phyloP scores from a whole-genome alignment of 2,113 vertebrate species.

The Meriones unguiculatus region DNA sequence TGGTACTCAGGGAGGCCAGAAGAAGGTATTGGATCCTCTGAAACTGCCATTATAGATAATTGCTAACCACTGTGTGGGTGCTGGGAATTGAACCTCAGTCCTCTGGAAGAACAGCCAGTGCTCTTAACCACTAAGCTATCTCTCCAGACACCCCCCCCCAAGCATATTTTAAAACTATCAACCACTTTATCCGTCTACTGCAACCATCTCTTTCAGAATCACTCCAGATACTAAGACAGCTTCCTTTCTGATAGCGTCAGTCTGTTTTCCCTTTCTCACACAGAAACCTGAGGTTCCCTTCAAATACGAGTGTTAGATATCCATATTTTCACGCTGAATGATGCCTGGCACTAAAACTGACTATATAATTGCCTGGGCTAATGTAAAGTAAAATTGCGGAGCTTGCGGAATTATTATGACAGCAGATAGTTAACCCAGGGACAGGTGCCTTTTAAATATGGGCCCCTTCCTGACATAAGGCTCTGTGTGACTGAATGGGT shows the following conservation, averaged over 20 bases:
- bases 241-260: background rate
- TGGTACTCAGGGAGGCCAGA: background rate
- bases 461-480: background rate
- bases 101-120: background rate
- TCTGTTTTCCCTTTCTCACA: background rate
- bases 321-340: background rate
- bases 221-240: background rate
- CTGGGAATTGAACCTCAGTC: background rate
- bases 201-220: background rate
- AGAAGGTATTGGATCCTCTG: background rate
- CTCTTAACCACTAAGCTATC: background rate
- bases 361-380: background rate
- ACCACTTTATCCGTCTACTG: background rate
- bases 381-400: constrained; percentile 27
- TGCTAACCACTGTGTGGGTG: background rate
- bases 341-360: background rate
- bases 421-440: background rate
- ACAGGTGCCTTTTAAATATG: background rate
- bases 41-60: background rate
- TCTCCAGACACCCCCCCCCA: background rate
- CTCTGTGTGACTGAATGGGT: background rate
- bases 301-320: constrained; percentile 20
- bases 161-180: background rate
- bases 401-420: constrained; percentile 21
- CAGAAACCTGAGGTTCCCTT: background rate